A percentile compares a stretch with the other conserved stretches of the same genome.
Conservation (phyloP, 2,797 vertebrate species). For the Oreortyx pictus region DNA sequence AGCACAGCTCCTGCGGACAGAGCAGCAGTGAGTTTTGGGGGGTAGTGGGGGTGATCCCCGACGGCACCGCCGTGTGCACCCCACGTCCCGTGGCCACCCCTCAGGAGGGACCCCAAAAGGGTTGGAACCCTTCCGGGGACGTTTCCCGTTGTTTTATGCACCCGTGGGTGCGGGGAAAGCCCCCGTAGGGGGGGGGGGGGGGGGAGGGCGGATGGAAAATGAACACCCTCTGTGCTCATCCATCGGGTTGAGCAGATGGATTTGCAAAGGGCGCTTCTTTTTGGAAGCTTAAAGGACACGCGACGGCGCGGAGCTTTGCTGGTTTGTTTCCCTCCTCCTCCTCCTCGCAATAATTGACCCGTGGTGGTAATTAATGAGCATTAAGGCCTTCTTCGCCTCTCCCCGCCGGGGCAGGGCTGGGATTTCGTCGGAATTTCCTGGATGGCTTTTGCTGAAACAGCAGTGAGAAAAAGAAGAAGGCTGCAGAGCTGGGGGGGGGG, state of each 20-base stretch:
- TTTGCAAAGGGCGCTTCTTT: conserved; percentile 44
- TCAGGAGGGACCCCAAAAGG: rapidly evolving
- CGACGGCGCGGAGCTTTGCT: conserved; percentile 17
- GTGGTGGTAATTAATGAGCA: conserved; percentile 61
- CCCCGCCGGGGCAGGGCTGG: background rate
- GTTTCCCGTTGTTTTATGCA: background rate
- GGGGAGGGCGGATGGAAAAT: no score
- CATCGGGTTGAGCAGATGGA: conserved; percentile 17
- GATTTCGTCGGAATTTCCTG: conserved; percentile 67
- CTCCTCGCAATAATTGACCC: background rate
- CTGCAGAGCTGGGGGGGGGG: background rate
- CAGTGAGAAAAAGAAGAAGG: background rate
- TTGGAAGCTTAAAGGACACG: conserved; percentile 28
- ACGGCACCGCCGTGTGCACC: rapidly evolving
- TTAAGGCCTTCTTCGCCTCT: conserved; percentile 30
- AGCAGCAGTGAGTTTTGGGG: background rate
- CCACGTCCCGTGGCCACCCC: rapidly evolving
- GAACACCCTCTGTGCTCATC: background rate
- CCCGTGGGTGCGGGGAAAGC: rapidly evolving
- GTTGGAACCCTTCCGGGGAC: rapidly evolving
- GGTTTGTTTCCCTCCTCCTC: background rate
- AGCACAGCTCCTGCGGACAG: conserved; percentile 4
- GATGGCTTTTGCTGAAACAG: conserved; percentile 45
- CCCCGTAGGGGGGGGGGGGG: background rate
- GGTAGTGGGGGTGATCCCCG: no score